phyloP scores from a whole-genome alignment of 2,888 invertebrate genomes.

The Stenolophus ochropezus region DNA sequence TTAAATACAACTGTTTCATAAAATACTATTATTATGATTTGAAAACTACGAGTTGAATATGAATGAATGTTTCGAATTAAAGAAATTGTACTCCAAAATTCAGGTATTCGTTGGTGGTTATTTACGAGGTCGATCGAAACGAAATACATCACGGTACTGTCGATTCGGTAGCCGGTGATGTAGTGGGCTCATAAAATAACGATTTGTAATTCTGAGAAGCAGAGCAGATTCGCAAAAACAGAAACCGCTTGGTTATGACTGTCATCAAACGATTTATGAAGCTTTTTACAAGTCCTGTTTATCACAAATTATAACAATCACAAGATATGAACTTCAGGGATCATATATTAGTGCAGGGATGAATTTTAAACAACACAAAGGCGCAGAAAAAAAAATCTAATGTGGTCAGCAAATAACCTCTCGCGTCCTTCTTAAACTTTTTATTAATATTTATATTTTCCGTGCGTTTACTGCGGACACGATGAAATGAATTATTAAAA shows the following conservation, averaged over 20 bases:
- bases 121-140: slow-evolving; percentile 14
- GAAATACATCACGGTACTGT: slow-evolving; percentile 35
- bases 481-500: no score
- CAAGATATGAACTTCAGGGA: neutral
- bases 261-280: slow-evolving; percentile 11
- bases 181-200: slow-evolving; percentile 55
- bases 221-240: neutral
- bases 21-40: no score
- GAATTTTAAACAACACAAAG: no score
- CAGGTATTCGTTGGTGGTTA: neutral
- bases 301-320: neutral
- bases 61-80: no score
- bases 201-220: slow-evolving; percentile 58
- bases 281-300: neutral
- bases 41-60: no score
- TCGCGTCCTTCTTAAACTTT: no score
- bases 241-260: slow-evolving; percentile 19
- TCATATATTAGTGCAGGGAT: neutral
- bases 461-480: no score
- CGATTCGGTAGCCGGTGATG: slow-evolving; percentile 31
- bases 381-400: no score
- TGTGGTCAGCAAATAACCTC: no score
- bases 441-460: no score
- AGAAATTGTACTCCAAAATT: neutral
- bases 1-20: no score